Conservation (phyloP, 35 echinoderm and acorn worm genomes). For the Amphiura filiformis region DNA sequence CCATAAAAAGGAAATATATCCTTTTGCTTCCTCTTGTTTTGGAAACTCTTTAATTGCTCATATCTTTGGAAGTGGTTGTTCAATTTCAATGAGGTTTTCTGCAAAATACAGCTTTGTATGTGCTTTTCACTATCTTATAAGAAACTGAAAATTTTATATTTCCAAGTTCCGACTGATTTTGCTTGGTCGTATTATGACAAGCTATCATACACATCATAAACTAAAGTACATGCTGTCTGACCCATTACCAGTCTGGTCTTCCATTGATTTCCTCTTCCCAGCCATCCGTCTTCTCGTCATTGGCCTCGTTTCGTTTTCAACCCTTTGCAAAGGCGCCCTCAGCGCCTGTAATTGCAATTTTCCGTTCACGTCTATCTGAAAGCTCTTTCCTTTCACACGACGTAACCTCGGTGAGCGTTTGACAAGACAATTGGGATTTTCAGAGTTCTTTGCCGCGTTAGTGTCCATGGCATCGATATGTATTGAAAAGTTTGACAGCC, state of each 20-base stretch:
- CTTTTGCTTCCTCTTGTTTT: no score
- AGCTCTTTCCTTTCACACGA: neutral
- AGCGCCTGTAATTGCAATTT: neutral
- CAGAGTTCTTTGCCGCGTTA: neutral
- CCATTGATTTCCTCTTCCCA: neutral
- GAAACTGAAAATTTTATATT: no score
- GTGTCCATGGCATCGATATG: neutral
- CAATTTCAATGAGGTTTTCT: no score
- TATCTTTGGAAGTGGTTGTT: no score
- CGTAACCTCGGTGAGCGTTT: neutral
- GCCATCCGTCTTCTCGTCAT: neutral
- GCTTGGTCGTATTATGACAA: no score
- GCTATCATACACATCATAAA: no score
- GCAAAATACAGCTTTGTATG: no score
- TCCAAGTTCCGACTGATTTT: no score
- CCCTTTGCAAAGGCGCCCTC: conserved; percentile 14
- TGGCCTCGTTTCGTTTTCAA: conserved; percentile 1
- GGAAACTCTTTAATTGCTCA: no score
- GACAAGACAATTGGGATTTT: conserved; percentile 9
- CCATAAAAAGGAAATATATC: no score
- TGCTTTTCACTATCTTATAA: no score
- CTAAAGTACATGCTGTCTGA: neutral
- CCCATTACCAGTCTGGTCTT: neutral
- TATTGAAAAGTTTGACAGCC: neutral
- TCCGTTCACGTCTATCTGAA: conserved; percentile 22